phyloP scores from a whole-genome alignment of 2,797 vertebrate genomes.

The Syncerus caffer region DNA sequence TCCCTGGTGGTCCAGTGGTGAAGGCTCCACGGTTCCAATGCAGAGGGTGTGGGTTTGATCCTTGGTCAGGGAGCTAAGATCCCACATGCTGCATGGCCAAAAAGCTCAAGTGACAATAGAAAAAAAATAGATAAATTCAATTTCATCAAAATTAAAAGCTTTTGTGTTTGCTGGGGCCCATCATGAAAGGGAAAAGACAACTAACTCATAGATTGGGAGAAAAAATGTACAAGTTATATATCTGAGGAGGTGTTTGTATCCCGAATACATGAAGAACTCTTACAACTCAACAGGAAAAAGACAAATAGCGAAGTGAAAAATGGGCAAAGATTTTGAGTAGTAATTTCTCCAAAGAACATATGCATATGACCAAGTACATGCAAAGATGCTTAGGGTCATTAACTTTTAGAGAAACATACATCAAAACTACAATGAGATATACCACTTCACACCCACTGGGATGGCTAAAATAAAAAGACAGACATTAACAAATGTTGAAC shows the following conservation, averaged over 20 bases:
- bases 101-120: not conserved
- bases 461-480: not conserved
- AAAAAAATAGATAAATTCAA: not conserved
- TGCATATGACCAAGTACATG: not conserved
- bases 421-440: not conserved
- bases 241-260: not conserved
- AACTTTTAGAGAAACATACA: not conserved
- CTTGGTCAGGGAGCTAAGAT: not conserved
- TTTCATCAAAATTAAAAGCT: not conserved
- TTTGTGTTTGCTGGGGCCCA: not conserved
- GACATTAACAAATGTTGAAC: not conserved
- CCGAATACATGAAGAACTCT: not conserved
- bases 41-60: not conserved
- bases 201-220: not conserved
- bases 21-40: not conserved
- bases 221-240: not conserved
- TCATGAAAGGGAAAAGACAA: not conserved
- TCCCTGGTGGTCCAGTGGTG: not conserved
- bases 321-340: not conserved
- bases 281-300: not conserved
- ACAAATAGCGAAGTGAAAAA: not conserved
- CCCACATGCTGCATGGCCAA: not conserved
- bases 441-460: not conserved
- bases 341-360: not conserved
- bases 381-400: not conserved